Conservation (phyloP, 2,888 invertebrate species). For the Halictus quadricinctus region DNA sequence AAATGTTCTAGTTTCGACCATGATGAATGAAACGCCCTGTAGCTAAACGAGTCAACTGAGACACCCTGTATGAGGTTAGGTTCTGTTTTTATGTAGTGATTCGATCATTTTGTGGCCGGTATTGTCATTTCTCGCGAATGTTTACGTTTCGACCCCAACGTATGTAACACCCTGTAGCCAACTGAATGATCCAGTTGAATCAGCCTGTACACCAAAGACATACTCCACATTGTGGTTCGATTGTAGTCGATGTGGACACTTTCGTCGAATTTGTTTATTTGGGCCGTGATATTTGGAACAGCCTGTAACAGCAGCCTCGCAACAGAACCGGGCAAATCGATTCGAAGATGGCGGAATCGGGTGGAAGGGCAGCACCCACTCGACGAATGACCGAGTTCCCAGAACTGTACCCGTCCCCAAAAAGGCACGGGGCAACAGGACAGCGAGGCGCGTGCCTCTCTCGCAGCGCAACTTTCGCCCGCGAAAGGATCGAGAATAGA, state of each 20-base stretch:
- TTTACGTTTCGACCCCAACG: background rate
- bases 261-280: background rate
- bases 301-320: background rate
- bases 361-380: slow-evolving; percentile 13
- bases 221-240: background rate
- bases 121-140: background rate
- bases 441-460: background rate
- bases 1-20: background rate
- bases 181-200: background rate
- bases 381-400: slow-evolving; percentile 20
- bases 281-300: background rate
- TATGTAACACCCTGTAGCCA: background rate
- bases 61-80: background rate
- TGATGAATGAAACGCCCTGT: background rate
- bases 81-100: background rate
- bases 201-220: too few relatives aligned
- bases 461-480: slow-evolving; percentile 47
- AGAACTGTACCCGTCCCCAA: slow-evolving; percentile 18
- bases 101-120: background rate
- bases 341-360: background rate
- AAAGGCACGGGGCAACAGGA: slow-evolving; percentile 15
- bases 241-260: too few relatives aligned
- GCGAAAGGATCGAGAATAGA: slow-evolving; percentile 59
- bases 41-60: background rate
- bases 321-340: background rate